Evolutionary conservation across 1,140 invertebrate species (phyloP), one percentile per base, ranked within the genome.

Genomic region (Zaprionus capensis): DNA sequence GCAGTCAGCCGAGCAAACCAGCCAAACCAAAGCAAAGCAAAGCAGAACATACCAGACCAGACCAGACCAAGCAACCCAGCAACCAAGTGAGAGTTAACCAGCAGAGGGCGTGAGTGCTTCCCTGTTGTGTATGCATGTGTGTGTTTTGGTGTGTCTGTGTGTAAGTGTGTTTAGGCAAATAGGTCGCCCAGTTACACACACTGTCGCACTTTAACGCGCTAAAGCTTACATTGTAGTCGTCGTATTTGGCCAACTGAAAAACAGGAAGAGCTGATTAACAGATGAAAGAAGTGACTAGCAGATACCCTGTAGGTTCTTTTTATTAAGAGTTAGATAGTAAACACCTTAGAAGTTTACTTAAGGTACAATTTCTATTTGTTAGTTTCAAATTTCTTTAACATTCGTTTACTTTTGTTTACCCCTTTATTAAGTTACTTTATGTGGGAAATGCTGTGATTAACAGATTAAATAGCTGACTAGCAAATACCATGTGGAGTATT

Each of bases 131-230:
- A 59, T 36, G 61, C 20, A 51, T 41, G 34, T 62, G 49, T 31
- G 58, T 44, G 51, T 31, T 51, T 63, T 55, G 51, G 69, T 63
- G 71, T 69, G 64, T 70, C 62, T 67, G 62, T 68, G 69, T 59
- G 53, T 59, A 79, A 66, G 65, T 86, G 62, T 83, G 74, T 68
- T 90, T 76, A 90, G 82, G 81, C 84, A 87, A 87, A 87, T 87
- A 87, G 84, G 84, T 87, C 84, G 81, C 64, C 69, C 71, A 79
- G 68, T 64, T 64, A 68, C 71, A 66, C 65, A 70, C 71, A 79
- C 71, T 73, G 77, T 68, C 78, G 55, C 76, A 79, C 74, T 83
- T 81, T 73, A 83, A 76, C 73, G 85, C 75, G 81, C 80, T 69
- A 67, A 75, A 76, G 84, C 84, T 77, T 84, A 90, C 78, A 90